These are phyloP conservation scores for Odontothrips loti DNA, from an alignment of 2,888 invertebrate species.

Conservation along the genomic window DNA sequence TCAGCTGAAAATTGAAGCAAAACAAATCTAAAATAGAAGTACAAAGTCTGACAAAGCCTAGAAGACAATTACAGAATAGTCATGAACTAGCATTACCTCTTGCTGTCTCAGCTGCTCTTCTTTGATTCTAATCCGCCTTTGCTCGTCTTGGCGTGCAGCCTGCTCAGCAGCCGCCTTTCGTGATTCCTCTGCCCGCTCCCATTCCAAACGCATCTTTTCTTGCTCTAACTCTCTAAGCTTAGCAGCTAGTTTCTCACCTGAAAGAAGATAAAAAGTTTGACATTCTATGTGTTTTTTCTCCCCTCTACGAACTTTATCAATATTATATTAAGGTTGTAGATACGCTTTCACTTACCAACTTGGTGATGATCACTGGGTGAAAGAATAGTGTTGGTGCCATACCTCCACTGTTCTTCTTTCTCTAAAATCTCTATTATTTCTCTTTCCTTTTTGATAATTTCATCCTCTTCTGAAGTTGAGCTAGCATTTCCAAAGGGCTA, in stretches of 20 bases:
- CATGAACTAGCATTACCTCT: conserved; percentile 50
- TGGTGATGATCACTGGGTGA: conserved; percentile 37
- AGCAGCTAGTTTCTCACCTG: conserved; percentile 53
- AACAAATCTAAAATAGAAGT: neutral
- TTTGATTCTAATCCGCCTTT: conserved; percentile 56
- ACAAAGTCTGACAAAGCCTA: neutral
- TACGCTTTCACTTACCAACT: conserved; percentile 38
- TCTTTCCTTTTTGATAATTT: conserved; percentile 60
- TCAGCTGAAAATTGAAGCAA: too few relatives aligned
- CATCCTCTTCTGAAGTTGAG: conserved; percentile 70
- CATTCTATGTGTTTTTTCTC: too few relatives aligned
- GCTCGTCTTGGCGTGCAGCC: conserved; percentile 46
- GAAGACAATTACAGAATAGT: too few relatives aligned
- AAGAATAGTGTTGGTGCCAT: conserved; percentile 37
- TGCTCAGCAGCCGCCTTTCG: conserved; percentile 38
- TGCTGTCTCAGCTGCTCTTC: conserved; percentile 63
- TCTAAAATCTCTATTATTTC: conserved; percentile 63
- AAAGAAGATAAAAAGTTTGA: conserved; percentile 15
- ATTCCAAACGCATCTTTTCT: conserved; percentile 50
- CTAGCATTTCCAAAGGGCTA: conserved; percentile 64
- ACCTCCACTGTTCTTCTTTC: conserved; percentile 58
- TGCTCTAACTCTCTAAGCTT: conserved; percentile 53
- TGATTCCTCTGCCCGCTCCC: conserved; percentile 45
- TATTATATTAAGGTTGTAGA: neutral
- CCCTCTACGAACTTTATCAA: too few relatives aligned